Evolutionary conservation across 2,888 invertebrate species (phyloP), one percentile per base, ranked within the genome.

Genomic region (Stictocephala bisonia): DNA sequence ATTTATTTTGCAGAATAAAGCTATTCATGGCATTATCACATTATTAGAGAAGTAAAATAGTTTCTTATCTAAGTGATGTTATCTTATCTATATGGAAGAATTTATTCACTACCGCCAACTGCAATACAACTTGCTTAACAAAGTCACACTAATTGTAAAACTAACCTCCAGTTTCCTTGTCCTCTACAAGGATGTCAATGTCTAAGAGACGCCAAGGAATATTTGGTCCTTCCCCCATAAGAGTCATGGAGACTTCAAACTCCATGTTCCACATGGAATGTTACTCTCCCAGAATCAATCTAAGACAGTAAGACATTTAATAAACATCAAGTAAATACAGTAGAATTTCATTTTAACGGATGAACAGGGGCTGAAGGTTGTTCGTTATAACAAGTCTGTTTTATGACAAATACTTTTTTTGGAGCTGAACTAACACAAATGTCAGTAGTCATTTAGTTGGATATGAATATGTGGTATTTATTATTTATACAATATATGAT

Each of bases 181-280:
- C 99, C 83, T 97, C 96, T 1, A 99, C 98, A 13, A 99, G 87
- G 80, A 99, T 93, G 80, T 96, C 95, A 79, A 99, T 93, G 83
- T 97, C 96, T 73, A 99, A 86, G 68, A 99, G 87, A 66, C 97
- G 89, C 99, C 99, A 99, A 0, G 98, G 97, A 71, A 97, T 91
- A 82, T 90, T 92, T 0, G 93, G 91, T 3, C 93, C 93, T 84
- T 99, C 99, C 1, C 99, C 98, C 93, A 99, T 96, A 9, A 99
- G 92, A 2, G 99, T 99, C 73, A 99, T 86, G 0, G 97, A 94
- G 11, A 96, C 97, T 83, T 95, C 94, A 85, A 98, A 99, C 84
- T 99, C 98, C n/a, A 84, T 97, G 94, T 76, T 96, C 95, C 0
- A 98, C 95, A 78, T 92, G 90, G 83, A 98, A 98, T 35, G 93